phyloP scores from a whole-genome alignment of 2,113 vertebrate genomes.

The Chelonoidis abingdonii region DNA sequence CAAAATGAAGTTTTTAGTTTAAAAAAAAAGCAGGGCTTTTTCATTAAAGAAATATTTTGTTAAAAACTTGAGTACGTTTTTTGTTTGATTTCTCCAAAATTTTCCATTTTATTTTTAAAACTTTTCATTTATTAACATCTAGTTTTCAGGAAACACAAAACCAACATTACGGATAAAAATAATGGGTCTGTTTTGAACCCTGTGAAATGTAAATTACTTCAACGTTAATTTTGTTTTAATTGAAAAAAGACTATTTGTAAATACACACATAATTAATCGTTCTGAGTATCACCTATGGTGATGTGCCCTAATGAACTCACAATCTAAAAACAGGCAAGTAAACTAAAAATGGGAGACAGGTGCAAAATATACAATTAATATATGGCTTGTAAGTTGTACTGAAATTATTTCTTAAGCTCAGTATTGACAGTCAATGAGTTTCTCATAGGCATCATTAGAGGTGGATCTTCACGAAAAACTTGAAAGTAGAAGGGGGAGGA shows the following conservation, averaged over 20 bases:
- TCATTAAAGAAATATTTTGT: not conserved
- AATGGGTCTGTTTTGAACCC: not conserved
- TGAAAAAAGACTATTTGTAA: not conserved
- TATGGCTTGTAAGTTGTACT: not conserved
- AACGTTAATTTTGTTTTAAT: not conserved
- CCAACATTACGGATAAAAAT: not conserved
- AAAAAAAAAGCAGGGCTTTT: not conserved
- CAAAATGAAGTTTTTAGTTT: not conserved
- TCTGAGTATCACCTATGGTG: accelerated
- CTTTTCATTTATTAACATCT: not conserved
- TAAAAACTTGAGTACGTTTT: not conserved
- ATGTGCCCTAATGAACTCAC: not conserved
- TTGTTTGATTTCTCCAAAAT: not conserved
- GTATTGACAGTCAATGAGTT: not conserved
- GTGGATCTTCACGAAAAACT: accelerated
- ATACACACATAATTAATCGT: not conserved
- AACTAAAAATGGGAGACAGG: not conserved
- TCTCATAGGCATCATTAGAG: not conserved
- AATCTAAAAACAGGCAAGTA: not conserved
- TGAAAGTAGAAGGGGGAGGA: not conserved
- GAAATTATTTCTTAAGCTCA: not conserved
- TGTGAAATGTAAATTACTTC: not conserved
- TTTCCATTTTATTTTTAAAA: not conserved
- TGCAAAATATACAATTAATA: not conserved
- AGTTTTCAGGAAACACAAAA: not conserved